Conservation (phyloP, 2,888 invertebrate genomes). For the Cryptophagus acutangulus region DNA sequence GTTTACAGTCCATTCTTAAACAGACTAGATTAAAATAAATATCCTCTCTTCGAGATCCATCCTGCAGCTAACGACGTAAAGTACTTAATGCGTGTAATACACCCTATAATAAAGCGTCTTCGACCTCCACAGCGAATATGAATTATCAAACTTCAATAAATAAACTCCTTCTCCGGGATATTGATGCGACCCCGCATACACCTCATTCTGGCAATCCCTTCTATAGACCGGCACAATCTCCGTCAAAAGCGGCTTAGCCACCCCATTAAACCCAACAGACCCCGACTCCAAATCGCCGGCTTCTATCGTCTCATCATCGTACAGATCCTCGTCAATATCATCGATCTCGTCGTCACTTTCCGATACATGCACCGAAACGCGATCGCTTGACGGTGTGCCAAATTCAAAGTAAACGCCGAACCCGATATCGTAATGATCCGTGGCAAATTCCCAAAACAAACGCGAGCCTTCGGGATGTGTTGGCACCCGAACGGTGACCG, state of each 20-base stretch:
- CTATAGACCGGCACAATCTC: constrained; percentile 93
- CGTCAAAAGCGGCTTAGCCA: constrained; percentile 59
- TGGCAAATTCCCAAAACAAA: constrained; percentile 99
- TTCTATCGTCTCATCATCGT: constrained; percentile 46
- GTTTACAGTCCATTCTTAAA: too few relatives aligned
- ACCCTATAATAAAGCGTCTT: constrained; percentile 99
- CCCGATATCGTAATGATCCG: constrained; percentile 93
- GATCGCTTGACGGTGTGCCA: constrained; percentile 79
- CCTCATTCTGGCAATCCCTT: constrained; percentile 93
- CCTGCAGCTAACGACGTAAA: neutral
- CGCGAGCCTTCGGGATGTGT: constrained; percentile 90
- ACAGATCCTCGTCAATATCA: constrained; percentile 51
- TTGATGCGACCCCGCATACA: constrained; percentile 94
- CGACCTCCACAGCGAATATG: constrained; percentile 97
- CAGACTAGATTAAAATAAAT: too few relatives aligned
- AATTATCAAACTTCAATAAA: constrained; percentile 97
- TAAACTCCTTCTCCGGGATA: constrained; percentile 98
- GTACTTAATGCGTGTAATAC: constrained; percentile 77
- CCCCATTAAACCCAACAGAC: constrained; percentile 34
- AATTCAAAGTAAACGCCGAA: constrained; percentile 99
- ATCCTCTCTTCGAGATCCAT: too few relatives aligned
- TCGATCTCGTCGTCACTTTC: constrained; percentile 85
- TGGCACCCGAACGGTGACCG: constrained; percentile 93
- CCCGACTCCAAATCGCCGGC: constrained; percentile 60
- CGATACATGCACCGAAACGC: constrained; percentile 90